phyloP scores from a whole-genome alignment of 1,140 invertebrate genomes.

The Frieseomelitta varia region DNA sequence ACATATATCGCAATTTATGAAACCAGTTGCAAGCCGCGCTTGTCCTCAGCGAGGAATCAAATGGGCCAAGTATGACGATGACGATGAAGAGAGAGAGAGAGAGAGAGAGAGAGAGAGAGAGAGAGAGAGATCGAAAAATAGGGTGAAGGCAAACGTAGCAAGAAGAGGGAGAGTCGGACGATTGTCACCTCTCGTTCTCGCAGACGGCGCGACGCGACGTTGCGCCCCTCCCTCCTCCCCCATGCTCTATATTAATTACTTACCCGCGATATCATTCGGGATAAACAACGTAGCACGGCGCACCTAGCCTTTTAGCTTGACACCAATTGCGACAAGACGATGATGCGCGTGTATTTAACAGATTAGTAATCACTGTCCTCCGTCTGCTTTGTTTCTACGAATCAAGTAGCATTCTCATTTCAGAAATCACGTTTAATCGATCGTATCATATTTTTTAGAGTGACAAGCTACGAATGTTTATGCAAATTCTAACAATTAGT shows the following conservation, averaged over 20 bases:
- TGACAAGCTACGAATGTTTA: not conserved
- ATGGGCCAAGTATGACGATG: not conserved
- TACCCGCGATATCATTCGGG: slow-evolving; percentile 33
- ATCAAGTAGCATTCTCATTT: not conserved
- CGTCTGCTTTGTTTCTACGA: not conserved
- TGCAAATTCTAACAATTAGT: no score
- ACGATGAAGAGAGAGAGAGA: not conserved
- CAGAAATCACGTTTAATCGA: not conserved
- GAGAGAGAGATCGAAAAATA: slow-evolving; percentile 33
- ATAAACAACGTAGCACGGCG: slow-evolving; percentile 9
- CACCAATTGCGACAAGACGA: slow-evolving; percentile 14
- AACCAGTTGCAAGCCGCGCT: slow-evolving; percentile 36
- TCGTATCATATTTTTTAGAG: not conserved
- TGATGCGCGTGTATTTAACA: not conserved
- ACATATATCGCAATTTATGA: slow-evolving; percentile 24
- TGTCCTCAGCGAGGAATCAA: slow-evolving; percentile 39
- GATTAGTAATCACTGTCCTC: not conserved
- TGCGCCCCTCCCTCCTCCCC: slow-evolving; percentile 51
- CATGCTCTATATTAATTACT: slow-evolving; percentile 65
- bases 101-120: not conserved
- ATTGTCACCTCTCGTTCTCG: slow-evolving; percentile 59
- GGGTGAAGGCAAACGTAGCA: slow-evolving; percentile 41
- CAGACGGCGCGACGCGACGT: slow-evolving; percentile 71
- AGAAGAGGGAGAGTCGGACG: slow-evolving; percentile 24
- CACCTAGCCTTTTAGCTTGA: slow-evolving; percentile 23